These are phyloP conservation scores for Halcyon smyrnensis DNA, from an alignment of 2,797 vertebrate species.

Conservation along the genomic window DNA sequence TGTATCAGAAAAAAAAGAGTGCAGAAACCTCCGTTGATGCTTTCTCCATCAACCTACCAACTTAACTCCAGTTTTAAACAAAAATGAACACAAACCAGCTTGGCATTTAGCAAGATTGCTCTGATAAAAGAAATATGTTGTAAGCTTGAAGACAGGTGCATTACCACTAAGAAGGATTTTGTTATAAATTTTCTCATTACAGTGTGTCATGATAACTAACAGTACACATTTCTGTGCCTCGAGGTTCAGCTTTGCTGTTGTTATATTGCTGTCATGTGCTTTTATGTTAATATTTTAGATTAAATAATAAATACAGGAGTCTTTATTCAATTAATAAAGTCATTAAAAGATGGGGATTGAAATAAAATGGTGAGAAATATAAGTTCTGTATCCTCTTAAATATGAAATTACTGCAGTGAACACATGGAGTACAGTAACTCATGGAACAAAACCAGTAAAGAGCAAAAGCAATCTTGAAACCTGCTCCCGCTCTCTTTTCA, in stretches of 20 bases:
- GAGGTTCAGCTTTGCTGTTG: slow-evolving; percentile 47
- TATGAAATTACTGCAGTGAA: neutral
- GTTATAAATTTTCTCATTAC: slow-evolving; percentile 58
- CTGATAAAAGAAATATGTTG: slow-evolving; percentile 48
- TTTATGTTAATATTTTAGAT: slow-evolving; percentile 54
- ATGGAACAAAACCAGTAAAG: neutral
- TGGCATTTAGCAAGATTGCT: slow-evolving; percentile 41
- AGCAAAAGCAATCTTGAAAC: neutral
- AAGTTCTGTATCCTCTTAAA: neutral
- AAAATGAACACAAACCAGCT: slow-evolving; percentile 13
- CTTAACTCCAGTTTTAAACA: neutral
- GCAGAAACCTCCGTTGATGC: neutral
- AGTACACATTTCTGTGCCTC: slow-evolving; percentile 32
- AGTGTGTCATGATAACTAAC: slow-evolving; percentile 53
- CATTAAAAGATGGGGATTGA: neutral
- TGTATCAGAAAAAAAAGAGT: neutral
- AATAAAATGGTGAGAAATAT: neutral
- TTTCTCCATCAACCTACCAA: neutral
- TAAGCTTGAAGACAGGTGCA: slow-evolving; percentile 57
- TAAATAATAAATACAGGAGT: slow-evolving; percentile 46
- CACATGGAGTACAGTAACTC: neutral
- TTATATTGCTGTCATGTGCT: slow-evolving; percentile 4
- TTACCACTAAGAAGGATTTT: slow-evolving; percentile 51
- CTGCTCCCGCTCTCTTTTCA: neutral
- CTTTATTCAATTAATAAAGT: slow-evolving; percentile 53